phyloP scores from a whole-genome alignment of 1,140 invertebrate species.

The Idris sp. region DNA sequence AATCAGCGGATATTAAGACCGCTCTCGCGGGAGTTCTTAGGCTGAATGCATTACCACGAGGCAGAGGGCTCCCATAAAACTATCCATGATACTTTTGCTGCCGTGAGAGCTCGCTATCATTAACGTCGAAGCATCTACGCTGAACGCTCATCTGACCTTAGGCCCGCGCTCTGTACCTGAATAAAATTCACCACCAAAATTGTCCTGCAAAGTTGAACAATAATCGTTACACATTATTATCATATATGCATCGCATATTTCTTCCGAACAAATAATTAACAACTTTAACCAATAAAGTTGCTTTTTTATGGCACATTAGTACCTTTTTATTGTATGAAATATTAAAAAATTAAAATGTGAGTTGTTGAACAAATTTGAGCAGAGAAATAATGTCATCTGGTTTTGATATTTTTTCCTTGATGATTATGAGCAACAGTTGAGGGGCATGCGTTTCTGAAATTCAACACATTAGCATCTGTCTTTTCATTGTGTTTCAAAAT shows the following conservation, averaged over 20 bases:
- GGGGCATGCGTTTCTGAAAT: too few species aligned
- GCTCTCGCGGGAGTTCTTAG: slow-evolving; percentile 70
- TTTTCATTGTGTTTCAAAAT: not conserved
- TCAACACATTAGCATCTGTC: too few species aligned
- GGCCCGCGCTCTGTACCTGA: slow-evolving; percentile 21
- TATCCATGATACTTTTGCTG: slow-evolving; percentile 65
- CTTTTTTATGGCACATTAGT: too few species aligned
- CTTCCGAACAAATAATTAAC: too few species aligned
- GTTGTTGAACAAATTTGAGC: too few species aligned
- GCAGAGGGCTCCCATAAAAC: slow-evolving; percentile 72
- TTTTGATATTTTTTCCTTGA: too few species aligned
- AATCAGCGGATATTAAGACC: slow-evolving; percentile 78
- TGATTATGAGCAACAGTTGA: too few species aligned
- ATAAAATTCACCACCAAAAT: slow-evolving; percentile 41
- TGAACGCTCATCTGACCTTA: slow-evolving; percentile 56
- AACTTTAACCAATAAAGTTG: too few species aligned
- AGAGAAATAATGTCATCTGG: too few species aligned
- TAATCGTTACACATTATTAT: not conserved
- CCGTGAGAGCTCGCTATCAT: slow-evolving; percentile 60
- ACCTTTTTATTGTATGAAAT: too few species aligned
- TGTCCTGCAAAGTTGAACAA: slow-evolving; percentile 10
- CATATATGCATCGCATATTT: not conserved
- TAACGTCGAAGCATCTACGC: slow-evolving; percentile 57
- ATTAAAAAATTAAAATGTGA: too few species aligned
- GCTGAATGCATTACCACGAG: slow-evolving; percentile 70